These are phyloP conservation scores for Umimayanthus chanpuru DNA, from an alignment of 92 coral and sea anemone genomes.

Conservation along the genomic window DNA sequence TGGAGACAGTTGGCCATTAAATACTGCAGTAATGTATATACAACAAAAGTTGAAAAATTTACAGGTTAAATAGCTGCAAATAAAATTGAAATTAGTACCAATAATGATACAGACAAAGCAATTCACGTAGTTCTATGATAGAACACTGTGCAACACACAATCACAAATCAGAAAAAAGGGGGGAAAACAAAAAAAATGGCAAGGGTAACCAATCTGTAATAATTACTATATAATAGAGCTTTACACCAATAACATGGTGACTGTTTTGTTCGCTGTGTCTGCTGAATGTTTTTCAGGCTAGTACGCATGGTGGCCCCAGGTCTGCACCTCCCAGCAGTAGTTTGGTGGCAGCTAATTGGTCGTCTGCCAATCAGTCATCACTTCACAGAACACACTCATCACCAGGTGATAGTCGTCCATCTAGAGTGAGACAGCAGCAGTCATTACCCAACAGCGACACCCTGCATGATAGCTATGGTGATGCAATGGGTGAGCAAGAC, in stretches of 20 bases:
- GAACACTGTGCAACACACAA: too few species aligned
- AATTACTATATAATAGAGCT: too few species aligned
- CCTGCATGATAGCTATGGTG: not conserved
- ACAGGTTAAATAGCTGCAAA: too few species aligned
- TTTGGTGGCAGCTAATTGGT: constrained; percentile 40
- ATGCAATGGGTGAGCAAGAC: constrained; percentile 21
- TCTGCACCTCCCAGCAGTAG: constrained; percentile 28
- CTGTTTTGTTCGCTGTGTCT: not conserved
- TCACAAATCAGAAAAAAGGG: too few species aligned
- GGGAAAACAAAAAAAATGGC: too few species aligned
- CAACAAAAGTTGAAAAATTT: too few species aligned
- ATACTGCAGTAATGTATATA: too few species aligned
- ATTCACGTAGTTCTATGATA: too few species aligned
- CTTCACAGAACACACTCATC: constrained; percentile 38
- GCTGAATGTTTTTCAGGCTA: constrained; percentile 2
- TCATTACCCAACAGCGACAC: constrained; percentile 24
- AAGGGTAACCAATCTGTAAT: too few species aligned
- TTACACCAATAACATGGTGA: not conserved
- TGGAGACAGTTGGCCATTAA: too few species aligned
- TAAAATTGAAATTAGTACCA: too few species aligned
- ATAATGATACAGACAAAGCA: too few species aligned
- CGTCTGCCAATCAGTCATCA: constrained; percentile 35
- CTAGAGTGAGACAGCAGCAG: constrained; percentile 29
- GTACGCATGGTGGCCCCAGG: constrained; percentile 20
- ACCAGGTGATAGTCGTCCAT: constrained; percentile 30